phyloP scores from a whole-genome alignment of 2,888 invertebrate genomes.

The Polydrusus cervinus region DNA sequence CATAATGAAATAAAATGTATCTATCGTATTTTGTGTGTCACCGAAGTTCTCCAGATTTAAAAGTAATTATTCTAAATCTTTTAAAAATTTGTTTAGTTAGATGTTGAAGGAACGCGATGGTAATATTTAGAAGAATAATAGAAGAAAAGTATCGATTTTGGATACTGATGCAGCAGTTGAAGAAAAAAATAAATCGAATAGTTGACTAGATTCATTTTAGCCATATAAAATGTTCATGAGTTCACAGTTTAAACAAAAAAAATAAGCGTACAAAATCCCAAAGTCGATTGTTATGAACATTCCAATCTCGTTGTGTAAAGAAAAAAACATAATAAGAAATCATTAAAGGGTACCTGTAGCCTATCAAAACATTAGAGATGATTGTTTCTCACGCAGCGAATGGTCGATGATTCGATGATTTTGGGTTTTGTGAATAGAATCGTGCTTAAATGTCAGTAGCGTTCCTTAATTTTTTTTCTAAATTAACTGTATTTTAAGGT shows the following conservation, averaged over 20 bases:
- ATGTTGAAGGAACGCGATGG: too few species aligned
- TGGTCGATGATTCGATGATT: constrained; percentile 52
- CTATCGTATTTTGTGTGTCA: too few species aligned
- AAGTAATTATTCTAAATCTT: too few species aligned
- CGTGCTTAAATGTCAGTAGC: constrained; percentile 36
- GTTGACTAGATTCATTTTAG: not conserved
- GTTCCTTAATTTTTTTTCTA: constrained; percentile 3
- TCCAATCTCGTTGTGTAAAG: constrained; percentile 28
- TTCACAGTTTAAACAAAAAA: constrained; percentile 24
- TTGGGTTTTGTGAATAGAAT: constrained; percentile 38
- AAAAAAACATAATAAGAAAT: constrained; percentile 37
- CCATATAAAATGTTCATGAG: constrained; percentile 9
- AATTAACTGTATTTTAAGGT: constrained; percentile 6
- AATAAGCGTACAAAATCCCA: constrained; percentile 30
- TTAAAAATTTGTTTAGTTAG: too few species aligned
- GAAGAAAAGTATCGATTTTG: too few species aligned
- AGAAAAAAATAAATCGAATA: constrained; percentile 17
- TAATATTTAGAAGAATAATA: too few species aligned
- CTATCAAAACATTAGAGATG: constrained; percentile 50
- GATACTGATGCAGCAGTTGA: not conserved
- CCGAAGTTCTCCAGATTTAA: too few species aligned
- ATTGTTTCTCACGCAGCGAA: constrained; percentile 51
- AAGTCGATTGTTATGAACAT: constrained; percentile 34
- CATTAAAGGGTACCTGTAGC: constrained; percentile 42
- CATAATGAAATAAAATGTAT: too few species aligned